Conservation (phyloP, 2,113 vertebrate species). For the Casuarius casuarius region DNA sequence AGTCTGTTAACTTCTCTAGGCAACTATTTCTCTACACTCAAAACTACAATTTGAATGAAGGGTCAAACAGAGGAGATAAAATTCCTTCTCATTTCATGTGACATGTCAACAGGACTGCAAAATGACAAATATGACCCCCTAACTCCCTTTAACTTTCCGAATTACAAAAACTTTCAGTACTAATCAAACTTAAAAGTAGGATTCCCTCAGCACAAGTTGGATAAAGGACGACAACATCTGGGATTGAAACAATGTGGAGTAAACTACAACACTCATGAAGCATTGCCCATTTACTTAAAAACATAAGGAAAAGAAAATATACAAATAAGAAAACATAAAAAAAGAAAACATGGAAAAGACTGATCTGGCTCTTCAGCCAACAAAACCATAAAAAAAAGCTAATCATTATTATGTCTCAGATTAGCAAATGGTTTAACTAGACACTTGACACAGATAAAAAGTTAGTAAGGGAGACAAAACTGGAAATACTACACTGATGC, state of each 20-base stretch:
- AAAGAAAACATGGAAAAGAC: not conserved
- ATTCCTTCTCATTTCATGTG: not conserved
- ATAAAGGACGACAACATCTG: conserved; percentile 16
- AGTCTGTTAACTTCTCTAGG: not conserved
- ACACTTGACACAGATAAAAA: conserved; percentile 3
- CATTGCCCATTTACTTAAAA: conserved; percentile 24
- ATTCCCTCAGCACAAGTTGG: not conserved
- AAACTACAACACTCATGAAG: not conserved
- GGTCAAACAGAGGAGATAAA: not conserved
- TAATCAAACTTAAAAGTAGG: not conserved
- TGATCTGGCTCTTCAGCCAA: not conserved
- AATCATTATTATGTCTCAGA: not conserved
- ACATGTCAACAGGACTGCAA: not conserved
- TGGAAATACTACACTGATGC: not conserved
- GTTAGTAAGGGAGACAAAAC: conserved; percentile 1
- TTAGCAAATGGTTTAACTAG: not conserved
- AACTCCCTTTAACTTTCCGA: not conserved
- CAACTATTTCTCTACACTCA: not conserved
- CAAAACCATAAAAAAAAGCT: not conserved
- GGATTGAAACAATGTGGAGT: not conserved
- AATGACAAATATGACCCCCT: not conserved
- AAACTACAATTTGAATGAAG: not conserved
- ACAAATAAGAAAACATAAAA: not conserved
- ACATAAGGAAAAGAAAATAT: not conserved
- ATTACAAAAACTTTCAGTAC: not conserved